Base-by-base conservation (phyloP, 2,797 vertebrate genomes). In the Neoniphon sammara region DNA sequence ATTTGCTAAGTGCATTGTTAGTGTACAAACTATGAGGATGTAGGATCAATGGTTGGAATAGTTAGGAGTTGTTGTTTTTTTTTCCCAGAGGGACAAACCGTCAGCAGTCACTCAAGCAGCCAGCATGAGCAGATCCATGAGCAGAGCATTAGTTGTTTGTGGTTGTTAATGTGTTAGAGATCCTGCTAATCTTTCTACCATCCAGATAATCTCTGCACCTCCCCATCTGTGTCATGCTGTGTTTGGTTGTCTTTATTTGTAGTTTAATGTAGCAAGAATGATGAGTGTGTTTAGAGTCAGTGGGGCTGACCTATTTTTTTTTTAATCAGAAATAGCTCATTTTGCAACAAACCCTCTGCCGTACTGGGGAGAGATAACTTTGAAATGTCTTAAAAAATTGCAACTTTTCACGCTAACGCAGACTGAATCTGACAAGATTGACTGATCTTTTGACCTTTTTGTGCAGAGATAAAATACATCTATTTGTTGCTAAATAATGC, bases 111-210 rank as follows among this genome's bases (percentile, higher is more conserved):
- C 25, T 27, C 25, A 2, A 27, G 27, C 57, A 8, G 7, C 17
- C n/a, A 53, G 34, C 58, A 31, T 62, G 21, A 54, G 27, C 46
- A 46, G 56, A 21, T 59, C 71, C 27, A 75, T 57, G 58, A 75
- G 57, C 36, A 3, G 30, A 3, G 30, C 6, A 6, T 31, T 3
- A 3, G 30, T 42, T 23, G 36, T 56, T 39, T 59, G 55, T 50
- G 47, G 56, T 47, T 46, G 44, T 58, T 67, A 42, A 42, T 62
- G 58, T 62, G 34, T 34, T 50, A 42, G 27, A 52, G 47, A 57
- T 46, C 30, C 49, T 42, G 60, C 42, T 44, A 53, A 31, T 62
- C 42, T 25, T 61, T 36, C 31, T 52, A 34, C 15, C 18, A 65
- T 64, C 18, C 54, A 49, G 50, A 52, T 59, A 44, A 58, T 70